phyloP scores from a whole-genome alignment of 2,797 vertebrate species.

The Hypotaenidia philippensis region DNA sequence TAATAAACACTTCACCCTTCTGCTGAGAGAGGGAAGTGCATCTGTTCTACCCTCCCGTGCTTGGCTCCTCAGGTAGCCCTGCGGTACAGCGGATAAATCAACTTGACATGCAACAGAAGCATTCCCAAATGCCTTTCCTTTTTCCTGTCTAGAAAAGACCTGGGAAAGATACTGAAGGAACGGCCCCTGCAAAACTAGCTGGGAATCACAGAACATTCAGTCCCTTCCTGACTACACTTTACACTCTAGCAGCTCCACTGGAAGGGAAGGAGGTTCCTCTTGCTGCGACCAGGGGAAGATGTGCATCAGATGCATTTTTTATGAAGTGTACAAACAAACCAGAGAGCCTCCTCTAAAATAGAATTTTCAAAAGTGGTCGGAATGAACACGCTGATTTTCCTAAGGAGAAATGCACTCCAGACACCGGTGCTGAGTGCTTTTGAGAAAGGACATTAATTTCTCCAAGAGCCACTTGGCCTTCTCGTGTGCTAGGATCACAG shows the following conservation, averaged over 20 bases:
- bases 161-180: not conserved
- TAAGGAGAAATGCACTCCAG: not conserved
- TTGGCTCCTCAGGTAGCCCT: not conserved
- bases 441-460: not conserved
- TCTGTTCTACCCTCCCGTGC: not conserved
- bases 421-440: not conserved
- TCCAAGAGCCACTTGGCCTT: not conserved
- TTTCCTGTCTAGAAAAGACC: not conserved
- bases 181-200: not conserved
- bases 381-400: not conserved
- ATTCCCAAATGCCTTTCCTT: not conserved
- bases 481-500: not conserved
- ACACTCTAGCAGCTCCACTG: not conserved
- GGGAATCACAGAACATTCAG: not conserved
- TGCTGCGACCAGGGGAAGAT: not conserved
- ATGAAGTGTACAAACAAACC: not conserved
- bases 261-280: not conserved
- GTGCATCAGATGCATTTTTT: not conserved
- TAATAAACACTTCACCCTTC: not conserved
- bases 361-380: not conserved
- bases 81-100: not conserved
- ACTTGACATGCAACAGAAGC: not conserved
- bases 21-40: not conserved
- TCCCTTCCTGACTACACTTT: conserved; percentile 13
- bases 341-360: conserved; percentile 8